Evolutionary conservation across 1,140 invertebrate species (phyloP).

Genomic region (Polyergus mexicanus): DNA sequence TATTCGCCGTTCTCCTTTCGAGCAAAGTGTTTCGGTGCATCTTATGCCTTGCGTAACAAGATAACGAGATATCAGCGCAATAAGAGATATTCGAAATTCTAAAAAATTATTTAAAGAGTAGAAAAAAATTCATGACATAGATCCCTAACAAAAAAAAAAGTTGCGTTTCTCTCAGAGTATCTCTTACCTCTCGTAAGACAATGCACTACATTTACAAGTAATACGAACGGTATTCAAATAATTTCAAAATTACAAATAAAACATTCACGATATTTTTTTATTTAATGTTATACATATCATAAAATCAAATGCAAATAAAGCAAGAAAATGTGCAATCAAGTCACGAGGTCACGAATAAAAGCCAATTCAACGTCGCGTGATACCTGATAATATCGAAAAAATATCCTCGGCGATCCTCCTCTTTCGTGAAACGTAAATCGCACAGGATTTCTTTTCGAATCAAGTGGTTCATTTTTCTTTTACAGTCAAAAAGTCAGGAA

Average conservation of each 20-base stretch:
- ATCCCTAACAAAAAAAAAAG: neutral
- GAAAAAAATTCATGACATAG: neutral
- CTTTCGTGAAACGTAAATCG: slow-evolving; percentile 64
- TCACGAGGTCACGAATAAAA: slow-evolving; percentile 3
- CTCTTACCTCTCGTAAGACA: neutral
- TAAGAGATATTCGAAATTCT: slow-evolving; percentile 1
- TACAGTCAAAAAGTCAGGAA: slow-evolving; percentile 52
- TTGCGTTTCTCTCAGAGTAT: neutral
- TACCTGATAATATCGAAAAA: slow-evolving; percentile 27
- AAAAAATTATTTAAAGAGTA: slow-evolving; percentile 27
- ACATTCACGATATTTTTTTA: neutral
- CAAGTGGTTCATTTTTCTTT: slow-evolving; percentile 57
- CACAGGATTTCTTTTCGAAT: slow-evolving; percentile 64
- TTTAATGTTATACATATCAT: neutral
- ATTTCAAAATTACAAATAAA: neutral
- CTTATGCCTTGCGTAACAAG: neutral
- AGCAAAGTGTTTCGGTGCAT: neutral
- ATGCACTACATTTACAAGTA: neutral
- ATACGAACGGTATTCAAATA: neutral
- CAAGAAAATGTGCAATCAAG: neutral
- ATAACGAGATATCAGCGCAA: slow-evolving; percentile 17
- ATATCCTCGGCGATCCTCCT: slow-evolving; percentile 42
- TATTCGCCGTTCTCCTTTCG: slow-evolving; percentile 52
- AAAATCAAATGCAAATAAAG: slow-evolving; percentile 1
- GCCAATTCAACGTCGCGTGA: neutral